These are phyloP conservation scores for Drosophila pandora DNA, from an alignment of 1,140 invertebrate species.

Conservation along the genomic window DNA sequence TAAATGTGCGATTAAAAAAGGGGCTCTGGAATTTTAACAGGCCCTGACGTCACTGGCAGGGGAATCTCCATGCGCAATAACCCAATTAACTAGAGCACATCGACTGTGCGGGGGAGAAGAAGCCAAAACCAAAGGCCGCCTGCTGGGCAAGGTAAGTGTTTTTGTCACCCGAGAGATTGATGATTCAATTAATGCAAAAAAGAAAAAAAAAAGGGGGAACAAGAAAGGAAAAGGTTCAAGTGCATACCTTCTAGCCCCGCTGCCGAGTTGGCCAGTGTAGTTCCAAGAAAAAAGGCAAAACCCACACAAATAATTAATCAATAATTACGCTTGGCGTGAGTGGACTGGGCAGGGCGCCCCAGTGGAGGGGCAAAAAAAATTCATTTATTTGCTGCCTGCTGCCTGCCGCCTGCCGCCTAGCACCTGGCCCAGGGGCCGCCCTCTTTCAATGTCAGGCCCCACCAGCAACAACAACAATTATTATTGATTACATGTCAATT, in stretches of 20 bases:
- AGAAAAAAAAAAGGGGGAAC: background rate
- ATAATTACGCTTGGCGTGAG: slow-evolving; percentile 65
- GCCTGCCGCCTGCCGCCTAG: slow-evolving; percentile 13
- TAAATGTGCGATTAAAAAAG: slow-evolving; percentile 7
- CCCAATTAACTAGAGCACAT: slow-evolving; percentile 38
- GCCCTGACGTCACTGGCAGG: slow-evolving; percentile 19
- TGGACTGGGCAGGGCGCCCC: background rate
- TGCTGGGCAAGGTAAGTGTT: slow-evolving; percentile 27
- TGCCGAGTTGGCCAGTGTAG: background rate
- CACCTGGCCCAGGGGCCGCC: slow-evolving; percentile 16
- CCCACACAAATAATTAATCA: slow-evolving; percentile 66
- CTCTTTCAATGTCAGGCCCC: slow-evolving; percentile 60
- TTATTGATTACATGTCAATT: slow-evolving; percentile 76
- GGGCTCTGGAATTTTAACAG: slow-evolving; percentile 2
- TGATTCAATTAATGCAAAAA: slow-evolving; percentile 50
- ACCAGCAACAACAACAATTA: slow-evolving; percentile 51
- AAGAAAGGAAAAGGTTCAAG: slow-evolving; percentile 29
- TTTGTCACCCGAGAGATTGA: slow-evolving; percentile 48
- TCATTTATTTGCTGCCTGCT: slow-evolving; percentile 32
- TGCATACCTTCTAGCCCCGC: slow-evolving; percentile 15
- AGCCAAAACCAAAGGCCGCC: slow-evolving; percentile 6
- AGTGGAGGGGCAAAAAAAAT: background rate
- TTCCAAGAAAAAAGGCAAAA: slow-evolving; percentile 31
- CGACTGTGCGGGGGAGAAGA: background rate
- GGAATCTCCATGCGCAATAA: slow-evolving; percentile 29